A percentile compares a stretch with the other conserved stretches of the same genome.
Conservation (phyloP, 2,113 vertebrate genomes). For the Lophotis ruficrista region DNA sequence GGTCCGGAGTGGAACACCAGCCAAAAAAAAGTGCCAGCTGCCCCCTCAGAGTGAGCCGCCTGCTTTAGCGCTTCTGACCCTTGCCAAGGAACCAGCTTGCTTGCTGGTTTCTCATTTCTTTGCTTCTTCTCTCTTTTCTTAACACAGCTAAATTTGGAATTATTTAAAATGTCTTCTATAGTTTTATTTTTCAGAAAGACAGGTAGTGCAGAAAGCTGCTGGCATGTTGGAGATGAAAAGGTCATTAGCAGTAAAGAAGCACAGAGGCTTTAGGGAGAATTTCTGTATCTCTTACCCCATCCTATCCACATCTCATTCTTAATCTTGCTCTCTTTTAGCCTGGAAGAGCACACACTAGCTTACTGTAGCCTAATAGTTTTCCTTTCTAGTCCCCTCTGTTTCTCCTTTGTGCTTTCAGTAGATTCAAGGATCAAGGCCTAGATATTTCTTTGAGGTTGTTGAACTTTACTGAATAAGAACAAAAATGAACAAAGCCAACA, state of each 20-base stretch:
- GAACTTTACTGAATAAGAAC: not conserved
- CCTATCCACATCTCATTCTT: not conserved
- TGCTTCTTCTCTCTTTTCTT: not conserved
- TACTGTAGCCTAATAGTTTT: not conserved
- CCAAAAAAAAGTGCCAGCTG: not conserved
- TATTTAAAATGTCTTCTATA: not conserved
- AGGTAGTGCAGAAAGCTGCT: not conserved
- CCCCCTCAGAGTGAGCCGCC: not conserved
- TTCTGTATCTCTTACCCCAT: not conserved
- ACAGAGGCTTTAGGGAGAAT: conserved; percentile 14
- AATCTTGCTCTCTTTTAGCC: not conserved
- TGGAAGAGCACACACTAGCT: not conserved
- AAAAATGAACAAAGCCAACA: conserved; percentile 55
- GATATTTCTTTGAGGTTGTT: conserved; percentile 32
- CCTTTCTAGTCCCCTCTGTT: not conserved
- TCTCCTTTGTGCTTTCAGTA: conserved; percentile 29
- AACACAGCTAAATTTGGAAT: not conserved
- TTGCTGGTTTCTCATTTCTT: conserved; percentile 9
- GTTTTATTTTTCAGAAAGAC: not conserved
- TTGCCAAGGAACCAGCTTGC: not conserved
- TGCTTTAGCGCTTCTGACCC: not conserved
- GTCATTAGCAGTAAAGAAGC: conserved; percentile 8
- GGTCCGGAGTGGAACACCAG: not conserved
- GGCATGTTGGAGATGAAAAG: not conserved
- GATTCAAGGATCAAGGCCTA: conserved; percentile 43